Evolutionary conservation across 2,797 vertebrate species (phyloP).

Genomic region (Micrastur ruficollis): DNA sequence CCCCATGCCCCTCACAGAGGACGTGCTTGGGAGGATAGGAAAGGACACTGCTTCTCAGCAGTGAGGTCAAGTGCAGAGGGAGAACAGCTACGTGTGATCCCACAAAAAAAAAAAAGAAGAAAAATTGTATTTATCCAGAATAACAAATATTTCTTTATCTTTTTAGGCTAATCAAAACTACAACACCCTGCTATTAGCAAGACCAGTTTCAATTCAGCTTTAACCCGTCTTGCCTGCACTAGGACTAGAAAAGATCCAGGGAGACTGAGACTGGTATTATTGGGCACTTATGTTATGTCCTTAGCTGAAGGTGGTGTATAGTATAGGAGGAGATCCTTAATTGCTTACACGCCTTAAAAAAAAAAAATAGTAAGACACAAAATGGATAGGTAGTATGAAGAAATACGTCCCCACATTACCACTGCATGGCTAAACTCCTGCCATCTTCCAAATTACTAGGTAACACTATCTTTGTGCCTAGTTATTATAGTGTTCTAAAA

Average conservation of each 20-base stretch:
- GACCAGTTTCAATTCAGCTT: neutral
- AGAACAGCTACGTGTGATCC: neutral
- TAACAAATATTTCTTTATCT: neutral
- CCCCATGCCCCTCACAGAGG: neutral
- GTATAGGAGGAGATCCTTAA: neutral
- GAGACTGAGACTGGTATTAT: neutral
- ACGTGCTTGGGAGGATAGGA: neutral
- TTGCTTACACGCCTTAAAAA: neutral
- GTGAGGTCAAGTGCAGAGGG: neutral
- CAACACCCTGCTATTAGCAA: neutral
- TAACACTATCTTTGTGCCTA: neutral
- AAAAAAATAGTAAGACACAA: neutral
- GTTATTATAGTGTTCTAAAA: neutral
- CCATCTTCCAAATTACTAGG: neutral
- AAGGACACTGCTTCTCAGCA: neutral
- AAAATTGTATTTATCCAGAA: neutral
- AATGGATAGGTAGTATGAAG: neutral
- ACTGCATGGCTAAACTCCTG: neutral
- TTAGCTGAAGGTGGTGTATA: neutral
- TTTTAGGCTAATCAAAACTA: neutral
- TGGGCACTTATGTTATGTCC: neutral
- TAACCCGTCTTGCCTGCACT: neutral
- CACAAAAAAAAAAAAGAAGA: neutral
- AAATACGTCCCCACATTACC: neutral
- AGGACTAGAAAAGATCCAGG: neutral